Evolutionary conservation across 2,888 invertebrate species (phyloP), one percentile per base, ranked within the genome.

Genomic region (Argyresthia goedartella): DNA sequence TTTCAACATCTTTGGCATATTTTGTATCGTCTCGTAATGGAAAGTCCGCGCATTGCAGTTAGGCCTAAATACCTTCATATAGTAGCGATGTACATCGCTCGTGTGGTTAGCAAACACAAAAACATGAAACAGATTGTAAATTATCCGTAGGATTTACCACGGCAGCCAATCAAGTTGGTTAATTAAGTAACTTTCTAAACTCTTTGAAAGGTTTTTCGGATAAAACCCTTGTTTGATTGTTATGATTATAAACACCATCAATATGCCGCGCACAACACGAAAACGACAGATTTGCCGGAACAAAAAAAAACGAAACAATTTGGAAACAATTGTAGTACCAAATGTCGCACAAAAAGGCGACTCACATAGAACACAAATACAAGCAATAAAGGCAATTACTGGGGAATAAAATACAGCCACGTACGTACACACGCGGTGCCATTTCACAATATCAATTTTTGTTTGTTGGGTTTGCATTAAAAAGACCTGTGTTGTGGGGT

Each of bases 391-490:
- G 62, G 60, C 57, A 68, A 75, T 52, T 52, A 73, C 73, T 68
- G 67, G 70, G 67, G 60, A 71, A 65, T 63, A 66, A 72, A 75
- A 75, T 73, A 71, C 64, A 60, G 61, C 66, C 65, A 61, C 61
- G 66, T 52, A 61, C 61, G 66, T 52, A 48, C 62, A 61, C 69
- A 70, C 69, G 74, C 74, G 13, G n/a, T 41, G 50, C 77, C 72
- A 73, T 75, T 67, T 67, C 52, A 67, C 68, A 76, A 75, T 76
- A 73, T 74, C 66, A 73, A 78, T 68, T 79, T 73, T 69, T 66
- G 75, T 73, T 69, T 66, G 75, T 75, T 70, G 73, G 75, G 70
- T 73, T 73, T 71, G 69, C 76, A 76, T 78, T 77, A 69, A 76
- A 79, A 79, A 78, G 57, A 51, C 54, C 49, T 49, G 63, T 69